Conservation (phyloP, 2,113 vertebrate genomes). For the Cariama cristata region DNA sequence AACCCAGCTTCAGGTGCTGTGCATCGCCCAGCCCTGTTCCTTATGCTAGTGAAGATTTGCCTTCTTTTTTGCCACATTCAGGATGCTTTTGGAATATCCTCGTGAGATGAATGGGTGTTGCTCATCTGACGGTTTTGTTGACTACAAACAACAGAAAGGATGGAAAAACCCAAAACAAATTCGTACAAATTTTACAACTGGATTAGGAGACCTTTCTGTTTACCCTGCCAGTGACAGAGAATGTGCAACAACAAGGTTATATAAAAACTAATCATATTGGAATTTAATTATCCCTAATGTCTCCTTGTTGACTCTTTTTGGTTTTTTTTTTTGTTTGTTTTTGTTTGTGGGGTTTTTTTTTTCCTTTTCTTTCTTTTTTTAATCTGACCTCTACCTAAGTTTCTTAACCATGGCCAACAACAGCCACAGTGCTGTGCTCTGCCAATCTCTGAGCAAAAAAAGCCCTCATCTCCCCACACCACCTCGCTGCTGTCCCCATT, state of each 20-base stretch:
- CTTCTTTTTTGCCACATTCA: background rate
- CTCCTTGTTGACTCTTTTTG: background rate
- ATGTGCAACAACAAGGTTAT: background rate
- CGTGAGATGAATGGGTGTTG: background rate
- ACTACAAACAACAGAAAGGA: background rate
- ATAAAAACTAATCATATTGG: constrained; percentile 14
- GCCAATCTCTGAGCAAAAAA: background rate
- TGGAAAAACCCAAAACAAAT: background rate
- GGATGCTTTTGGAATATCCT: background rate
- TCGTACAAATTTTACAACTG: background rate
- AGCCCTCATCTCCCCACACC: background rate
- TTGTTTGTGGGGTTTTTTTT: background rate
- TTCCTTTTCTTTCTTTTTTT: too few relatives aligned
- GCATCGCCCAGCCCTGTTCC: background rate
- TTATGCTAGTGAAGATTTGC: background rate
- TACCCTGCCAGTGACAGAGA: background rate
- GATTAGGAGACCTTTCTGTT: background rate
- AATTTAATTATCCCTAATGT: background rate
- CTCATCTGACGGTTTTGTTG: background rate
- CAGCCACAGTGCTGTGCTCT: background rate
- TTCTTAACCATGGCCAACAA: background rate
- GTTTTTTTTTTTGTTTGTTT: background rate
- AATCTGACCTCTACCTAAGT: background rate
- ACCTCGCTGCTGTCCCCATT: background rate
- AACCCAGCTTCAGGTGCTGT: background rate